These are phyloP conservation scores for Drosophila acutilabella DNA, from an alignment of 2,888 invertebrate species.

Conservation along the genomic window DNA sequence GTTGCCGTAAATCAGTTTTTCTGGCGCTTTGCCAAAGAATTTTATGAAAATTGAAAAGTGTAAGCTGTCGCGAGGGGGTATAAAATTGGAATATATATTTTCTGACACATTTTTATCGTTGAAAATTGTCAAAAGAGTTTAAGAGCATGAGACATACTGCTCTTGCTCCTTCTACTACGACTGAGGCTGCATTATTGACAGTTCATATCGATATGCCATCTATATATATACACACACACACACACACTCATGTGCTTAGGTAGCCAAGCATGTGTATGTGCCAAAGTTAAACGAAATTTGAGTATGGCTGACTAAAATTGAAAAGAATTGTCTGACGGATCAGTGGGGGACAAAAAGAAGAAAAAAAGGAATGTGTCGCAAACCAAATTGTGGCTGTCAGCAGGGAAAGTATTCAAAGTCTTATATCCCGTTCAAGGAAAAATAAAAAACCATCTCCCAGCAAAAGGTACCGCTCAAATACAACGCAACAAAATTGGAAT, in stretches of 20 bases:
- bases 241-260: constrained; percentile 1
- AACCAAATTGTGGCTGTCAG: constrained; percentile 58
- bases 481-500: constrained; percentile 1
- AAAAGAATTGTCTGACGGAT: constrained; percentile 49
- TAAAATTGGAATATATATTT: constrained; percentile 68
- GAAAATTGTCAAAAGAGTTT: constrained; percentile 78
- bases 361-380: constrained; percentile 29
- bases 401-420: constrained; percentile 17
- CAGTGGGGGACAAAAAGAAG: neutral
- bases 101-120: constrained; percentile 77
- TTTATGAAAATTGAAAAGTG: constrained; percentile 77
- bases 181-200: constrained; percentile 68
- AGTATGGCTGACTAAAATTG: constrained; percentile 39
- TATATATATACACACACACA: neutral
- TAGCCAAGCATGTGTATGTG: constrained; percentile 8
- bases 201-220: constrained; percentile 59
- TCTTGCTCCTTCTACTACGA: constrained; percentile 37
- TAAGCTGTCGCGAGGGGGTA: constrained; percentile 46
- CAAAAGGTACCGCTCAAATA: constrained; percentile 11
- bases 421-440: constrained; percentile 39
- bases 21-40: constrained; percentile 70
- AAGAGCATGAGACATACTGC: constrained; percentile 50
- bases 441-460: neutral
- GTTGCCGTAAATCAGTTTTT: constrained; percentile 77
- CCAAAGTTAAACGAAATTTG: constrained; percentile 34